phyloP scores from a whole-genome alignment of 2,888 invertebrate species.

The Athrips mouffetella region DNA sequence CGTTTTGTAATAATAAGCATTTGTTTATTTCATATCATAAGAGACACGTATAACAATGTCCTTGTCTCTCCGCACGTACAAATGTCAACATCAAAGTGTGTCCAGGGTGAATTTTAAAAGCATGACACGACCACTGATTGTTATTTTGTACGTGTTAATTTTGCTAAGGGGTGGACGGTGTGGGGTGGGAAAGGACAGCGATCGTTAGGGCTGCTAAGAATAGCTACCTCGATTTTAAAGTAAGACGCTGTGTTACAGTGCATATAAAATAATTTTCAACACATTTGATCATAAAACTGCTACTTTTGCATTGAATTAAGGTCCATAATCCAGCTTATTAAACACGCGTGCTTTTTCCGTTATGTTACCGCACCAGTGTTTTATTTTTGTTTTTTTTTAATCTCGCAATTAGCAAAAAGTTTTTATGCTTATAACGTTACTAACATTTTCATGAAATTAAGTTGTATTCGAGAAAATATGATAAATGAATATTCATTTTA shows the following conservation, averaged over 20 bases:
- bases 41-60: neutral
- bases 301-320: too few species aligned
- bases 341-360: too few species aligned
- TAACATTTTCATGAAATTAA: too few species aligned
- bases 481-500: too few species aligned
- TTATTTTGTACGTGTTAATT: constrained; percentile 45
- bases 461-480: too few species aligned
- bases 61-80: neutral
- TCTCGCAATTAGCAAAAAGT: too few species aligned
- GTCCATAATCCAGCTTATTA: too few species aligned
- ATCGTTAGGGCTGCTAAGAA: neutral
- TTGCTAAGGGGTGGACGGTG: constrained; percentile 27
- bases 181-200: neutral
- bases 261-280: neutral
- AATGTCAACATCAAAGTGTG: constrained; percentile 7
- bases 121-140: constrained; percentile 16
- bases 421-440: too few species aligned
- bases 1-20: neutral
- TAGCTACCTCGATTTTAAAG: too few species aligned
- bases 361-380: too few species aligned
- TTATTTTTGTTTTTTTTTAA: too few species aligned
- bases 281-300: neutral
- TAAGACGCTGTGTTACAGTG: too few species aligned
- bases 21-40: neutral
- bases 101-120: constrained; percentile 7